Percentiles rank a stretch among this genome's conserved stretches.
Conservation (phyloP, 2,797 vertebrate species). For the Chelon labrosus region DNA sequence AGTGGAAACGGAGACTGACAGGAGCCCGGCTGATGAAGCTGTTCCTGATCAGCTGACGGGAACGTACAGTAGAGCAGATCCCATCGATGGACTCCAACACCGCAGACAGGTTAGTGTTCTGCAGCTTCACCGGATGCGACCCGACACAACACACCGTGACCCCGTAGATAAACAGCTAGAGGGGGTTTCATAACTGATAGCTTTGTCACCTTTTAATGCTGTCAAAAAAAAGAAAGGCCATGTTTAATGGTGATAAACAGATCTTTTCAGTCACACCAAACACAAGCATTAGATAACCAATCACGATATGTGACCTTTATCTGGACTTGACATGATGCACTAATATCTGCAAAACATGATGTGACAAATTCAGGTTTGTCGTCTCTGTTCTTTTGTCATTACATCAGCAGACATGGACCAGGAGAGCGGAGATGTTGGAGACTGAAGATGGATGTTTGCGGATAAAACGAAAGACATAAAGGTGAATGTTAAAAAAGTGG, state of each 20-base stretch:
- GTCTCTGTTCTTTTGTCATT: no score
- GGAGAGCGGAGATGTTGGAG: background rate
- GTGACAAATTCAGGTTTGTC: no score
- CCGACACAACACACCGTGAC: background rate
- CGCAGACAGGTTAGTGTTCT: slow-evolving; percentile 43
- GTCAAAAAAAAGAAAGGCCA: no score
- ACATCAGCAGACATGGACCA: background rate
- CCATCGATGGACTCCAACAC: slow-evolving; percentile 6
- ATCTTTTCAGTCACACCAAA: background rate
- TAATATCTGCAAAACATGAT: background rate
- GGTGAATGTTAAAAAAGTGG: slow-evolving; percentile 3
- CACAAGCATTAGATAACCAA: background rate
- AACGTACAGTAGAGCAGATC: background rate
- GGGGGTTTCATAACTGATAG: background rate
- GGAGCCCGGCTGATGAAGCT: background rate
- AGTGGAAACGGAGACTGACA: background rate
- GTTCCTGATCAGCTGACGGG: slow-evolving; percentile 10
- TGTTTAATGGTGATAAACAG: background rate
- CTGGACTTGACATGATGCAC: background rate
- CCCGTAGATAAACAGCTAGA: slow-evolving; percentile 5
- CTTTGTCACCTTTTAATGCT: no score
- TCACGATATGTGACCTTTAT: background rate
- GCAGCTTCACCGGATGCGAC: slow-evolving; percentile 5
- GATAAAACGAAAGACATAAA: background rate
- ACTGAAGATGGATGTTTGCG: background rate